Conservation (phyloP, 2,797 vertebrate genomes). For the Prunella strophiata region DNA sequence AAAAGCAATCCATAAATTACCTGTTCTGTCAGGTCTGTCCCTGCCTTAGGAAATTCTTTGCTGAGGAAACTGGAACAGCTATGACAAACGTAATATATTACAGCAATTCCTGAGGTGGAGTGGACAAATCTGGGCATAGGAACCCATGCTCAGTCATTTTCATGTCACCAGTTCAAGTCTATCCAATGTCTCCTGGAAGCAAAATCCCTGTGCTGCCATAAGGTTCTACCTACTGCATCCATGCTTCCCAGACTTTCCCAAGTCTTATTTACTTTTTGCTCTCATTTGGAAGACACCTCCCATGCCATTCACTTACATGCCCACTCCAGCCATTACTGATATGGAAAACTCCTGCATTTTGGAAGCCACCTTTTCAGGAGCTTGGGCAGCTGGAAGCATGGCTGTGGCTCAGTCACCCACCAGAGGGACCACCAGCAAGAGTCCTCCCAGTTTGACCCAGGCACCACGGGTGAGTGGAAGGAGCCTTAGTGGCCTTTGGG, state of each 20-base stretch:
- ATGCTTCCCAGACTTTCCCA: background rate
- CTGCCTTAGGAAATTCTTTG: background rate
- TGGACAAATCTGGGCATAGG: background rate
- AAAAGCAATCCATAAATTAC: background rate
- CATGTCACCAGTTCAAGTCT: background rate
- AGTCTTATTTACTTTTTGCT: background rate
- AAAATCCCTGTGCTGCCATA: background rate
- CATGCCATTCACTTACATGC: background rate
- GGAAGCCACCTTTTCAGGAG: background rate
- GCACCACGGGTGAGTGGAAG: rapidly evolving
- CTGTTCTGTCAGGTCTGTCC: background rate
- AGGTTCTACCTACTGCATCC: background rate
- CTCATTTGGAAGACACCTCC: background rate
- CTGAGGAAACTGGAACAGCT: background rate
- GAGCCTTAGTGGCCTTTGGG: background rate
- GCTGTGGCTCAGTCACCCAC: rapidly evolving
- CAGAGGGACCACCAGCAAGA: background rate
- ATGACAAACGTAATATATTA: background rate
- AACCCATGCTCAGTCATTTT: background rate
- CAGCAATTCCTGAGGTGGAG: background rate
- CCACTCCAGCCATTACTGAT: background rate
- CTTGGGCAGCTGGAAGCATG: background rate
- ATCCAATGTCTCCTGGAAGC: background rate
- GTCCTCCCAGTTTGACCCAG: background rate
- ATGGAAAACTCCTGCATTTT: background rate